A percentile compares a stretch with the other conserved stretches of the same genome.
Evolutionary conservation across 2,797 vertebrate species (phyloP).

Genomic region (Xiphophorus birchmanni): DNA sequence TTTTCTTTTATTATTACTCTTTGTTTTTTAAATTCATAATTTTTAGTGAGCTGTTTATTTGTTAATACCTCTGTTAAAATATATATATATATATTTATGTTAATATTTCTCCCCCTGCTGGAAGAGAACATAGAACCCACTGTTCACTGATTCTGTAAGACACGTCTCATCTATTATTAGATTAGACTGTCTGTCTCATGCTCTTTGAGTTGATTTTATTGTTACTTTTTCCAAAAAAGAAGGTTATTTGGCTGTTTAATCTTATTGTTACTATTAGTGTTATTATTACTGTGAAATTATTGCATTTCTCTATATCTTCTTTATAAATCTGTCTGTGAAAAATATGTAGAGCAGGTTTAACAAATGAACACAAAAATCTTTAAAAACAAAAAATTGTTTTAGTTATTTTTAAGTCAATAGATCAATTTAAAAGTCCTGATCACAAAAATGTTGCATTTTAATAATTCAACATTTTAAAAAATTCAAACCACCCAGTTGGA

Average conservation of each 20-base stretch:
- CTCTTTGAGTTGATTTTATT: not conserved
- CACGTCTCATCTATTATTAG: not conserved
- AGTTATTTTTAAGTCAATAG: not conserved
- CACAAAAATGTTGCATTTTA: not conserved
- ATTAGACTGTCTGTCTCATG: not conserved
- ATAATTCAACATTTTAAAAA: not conserved
- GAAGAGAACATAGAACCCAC: not conserved
- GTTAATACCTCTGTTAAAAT: not conserved
- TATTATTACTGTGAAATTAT: not conserved
- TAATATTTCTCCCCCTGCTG: not conserved
- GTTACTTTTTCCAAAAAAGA: not conserved
- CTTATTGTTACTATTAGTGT: not conserved
- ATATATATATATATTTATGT: not conserved
- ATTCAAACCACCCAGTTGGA: not conserved
- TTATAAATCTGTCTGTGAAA: not conserved
- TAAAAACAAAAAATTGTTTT: not conserved
- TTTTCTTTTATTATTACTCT: not conserved
- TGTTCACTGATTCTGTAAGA: not conserved
- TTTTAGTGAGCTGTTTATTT: not conserved
- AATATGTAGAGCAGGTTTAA: not conserved
- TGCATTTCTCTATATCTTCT: not conserved
- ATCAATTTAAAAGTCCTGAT: not conserved
- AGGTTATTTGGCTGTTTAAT: too few relatives aligned
- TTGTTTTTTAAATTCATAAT: not conserved
- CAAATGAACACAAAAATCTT: conserved; percentile 5